Evolutionary conservation across 2,113 vertebrate genomes (phyloP).

Genomic region (Numida meleagris): DNA sequence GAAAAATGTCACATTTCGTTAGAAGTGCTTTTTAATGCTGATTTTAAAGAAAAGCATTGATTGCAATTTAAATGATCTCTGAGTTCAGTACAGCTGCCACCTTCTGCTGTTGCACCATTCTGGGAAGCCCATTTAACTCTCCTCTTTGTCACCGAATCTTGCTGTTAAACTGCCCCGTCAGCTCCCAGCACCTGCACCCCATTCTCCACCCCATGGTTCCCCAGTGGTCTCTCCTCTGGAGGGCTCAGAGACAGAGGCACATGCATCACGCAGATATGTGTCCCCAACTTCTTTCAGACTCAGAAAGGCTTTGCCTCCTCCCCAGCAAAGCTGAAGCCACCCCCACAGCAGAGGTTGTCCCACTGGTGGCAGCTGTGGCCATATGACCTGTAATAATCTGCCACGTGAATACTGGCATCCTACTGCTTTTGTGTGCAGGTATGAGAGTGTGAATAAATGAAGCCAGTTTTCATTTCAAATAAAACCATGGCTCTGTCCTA

Average conservation of each 20-base stretch:
- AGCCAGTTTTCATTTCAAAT: not conserved
- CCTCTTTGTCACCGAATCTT: not conserved
- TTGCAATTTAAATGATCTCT: not conserved
- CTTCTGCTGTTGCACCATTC: not conserved
- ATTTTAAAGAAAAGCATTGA: not conserved
- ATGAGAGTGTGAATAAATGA: not conserved
- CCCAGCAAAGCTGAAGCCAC: not conserved
- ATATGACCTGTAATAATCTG: not conserved
- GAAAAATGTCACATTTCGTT: not conserved
- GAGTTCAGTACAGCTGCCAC: not conserved
- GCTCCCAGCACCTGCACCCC: not conserved
- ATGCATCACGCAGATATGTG: not conserved
- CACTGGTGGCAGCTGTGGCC: not conserved
- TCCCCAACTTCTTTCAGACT: not conserved
- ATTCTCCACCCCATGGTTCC: not conserved
- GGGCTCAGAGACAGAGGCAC: not conserved
- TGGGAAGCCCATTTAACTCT: not conserved
- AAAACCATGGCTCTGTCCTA: not conserved
- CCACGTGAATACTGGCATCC: not conserved
- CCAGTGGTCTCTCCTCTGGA: rapidly evolving
- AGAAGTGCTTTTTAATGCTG: not conserved
- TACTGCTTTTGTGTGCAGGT: not conserved
- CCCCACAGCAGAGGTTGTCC: not conserved
- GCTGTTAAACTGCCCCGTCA: not conserved
- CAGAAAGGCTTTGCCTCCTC: not conserved